Conservation (phyloP, 2,113 vertebrate species). For the Casuarius casuarius region DNA sequence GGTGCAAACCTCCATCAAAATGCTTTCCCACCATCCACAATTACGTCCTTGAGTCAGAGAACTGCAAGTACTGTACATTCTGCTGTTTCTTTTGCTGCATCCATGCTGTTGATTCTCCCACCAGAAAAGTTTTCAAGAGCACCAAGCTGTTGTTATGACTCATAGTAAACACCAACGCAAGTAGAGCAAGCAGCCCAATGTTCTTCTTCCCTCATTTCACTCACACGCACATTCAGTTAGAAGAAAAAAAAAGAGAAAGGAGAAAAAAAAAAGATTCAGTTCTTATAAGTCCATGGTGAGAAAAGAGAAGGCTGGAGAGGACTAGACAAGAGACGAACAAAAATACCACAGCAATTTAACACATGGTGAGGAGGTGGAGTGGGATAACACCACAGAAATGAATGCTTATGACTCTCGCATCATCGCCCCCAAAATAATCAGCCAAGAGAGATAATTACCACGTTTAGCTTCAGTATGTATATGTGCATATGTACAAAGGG, state of each 20-base stretch:
- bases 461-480: conserved; percentile 44
- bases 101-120: conserved; percentile 69
- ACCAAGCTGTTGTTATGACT: conserved; percentile 78
- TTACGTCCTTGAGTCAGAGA: conserved; percentile 58
- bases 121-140: conserved; percentile 67
- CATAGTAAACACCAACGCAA: conserved; percentile 74
- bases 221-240: conserved; percentile 65
- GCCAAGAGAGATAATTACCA: conserved; percentile 61
- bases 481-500: neutral
- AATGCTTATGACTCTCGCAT: conserved; percentile 77
- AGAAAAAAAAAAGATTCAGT: conserved; percentile 58
- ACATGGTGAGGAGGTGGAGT: conserved; percentile 83
- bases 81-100: conserved; percentile 59
- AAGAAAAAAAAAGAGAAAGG: neutral
- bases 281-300: conserved; percentile 52
- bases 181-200: conserved; percentile 47
- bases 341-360: conserved; percentile 77
- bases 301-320: conserved; percentile 72
- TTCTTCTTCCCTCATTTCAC: conserved; percentile 62
- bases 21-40: conserved; percentile 29
- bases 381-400: conserved; percentile 78
- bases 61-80: conserved; percentile 68
- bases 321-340: conserved; percentile 76
- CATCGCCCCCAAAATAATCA: conserved; percentile 77
- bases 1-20: conserved; percentile 26